These are phyloP conservation scores for Stomatorhinus walkeri DNA, from an alignment of 2,797 vertebrate species.

Conservation along the genomic window DNA sequence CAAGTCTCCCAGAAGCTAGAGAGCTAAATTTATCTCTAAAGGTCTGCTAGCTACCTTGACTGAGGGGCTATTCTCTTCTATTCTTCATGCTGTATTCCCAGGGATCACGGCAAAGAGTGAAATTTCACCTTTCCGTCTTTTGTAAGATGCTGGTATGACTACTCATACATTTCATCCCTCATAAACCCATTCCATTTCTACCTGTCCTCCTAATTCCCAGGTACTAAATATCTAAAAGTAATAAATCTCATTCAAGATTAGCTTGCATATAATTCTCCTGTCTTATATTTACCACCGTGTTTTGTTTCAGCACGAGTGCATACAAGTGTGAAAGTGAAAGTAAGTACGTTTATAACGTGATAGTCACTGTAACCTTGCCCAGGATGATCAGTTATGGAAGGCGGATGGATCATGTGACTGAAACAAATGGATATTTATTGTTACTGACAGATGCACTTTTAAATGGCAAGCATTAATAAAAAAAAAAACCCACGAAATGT, in stretches of 20 bases:
- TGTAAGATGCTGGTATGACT: background rate
- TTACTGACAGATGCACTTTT: slow-evolving; percentile 2
- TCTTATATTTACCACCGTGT: background rate
- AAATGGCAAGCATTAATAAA: background rate
- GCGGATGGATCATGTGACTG: background rate
- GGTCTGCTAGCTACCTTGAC: background rate
- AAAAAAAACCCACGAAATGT: background rate
- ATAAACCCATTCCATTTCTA: background rate
- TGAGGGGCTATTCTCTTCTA: background rate
- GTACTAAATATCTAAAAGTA: background rate
- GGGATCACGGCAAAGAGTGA: background rate
- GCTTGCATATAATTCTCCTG: background rate
- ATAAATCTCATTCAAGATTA: background rate
- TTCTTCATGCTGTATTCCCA: background rate
- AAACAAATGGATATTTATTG: background rate
- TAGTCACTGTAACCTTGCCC: background rate
- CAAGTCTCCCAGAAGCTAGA: background rate
- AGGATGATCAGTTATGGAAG: background rate
- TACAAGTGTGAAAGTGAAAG: background rate
- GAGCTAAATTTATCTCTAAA: slow-evolving; percentile 7
- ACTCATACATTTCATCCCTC: background rate
- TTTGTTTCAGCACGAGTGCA: background rate
- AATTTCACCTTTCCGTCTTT: background rate
- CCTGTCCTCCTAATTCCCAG: background rate
- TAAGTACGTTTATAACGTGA: background rate